Evolutionary conservation across 2,888 invertebrate species (phyloP).

Genomic region (Drosophila prostipennis): DNA sequence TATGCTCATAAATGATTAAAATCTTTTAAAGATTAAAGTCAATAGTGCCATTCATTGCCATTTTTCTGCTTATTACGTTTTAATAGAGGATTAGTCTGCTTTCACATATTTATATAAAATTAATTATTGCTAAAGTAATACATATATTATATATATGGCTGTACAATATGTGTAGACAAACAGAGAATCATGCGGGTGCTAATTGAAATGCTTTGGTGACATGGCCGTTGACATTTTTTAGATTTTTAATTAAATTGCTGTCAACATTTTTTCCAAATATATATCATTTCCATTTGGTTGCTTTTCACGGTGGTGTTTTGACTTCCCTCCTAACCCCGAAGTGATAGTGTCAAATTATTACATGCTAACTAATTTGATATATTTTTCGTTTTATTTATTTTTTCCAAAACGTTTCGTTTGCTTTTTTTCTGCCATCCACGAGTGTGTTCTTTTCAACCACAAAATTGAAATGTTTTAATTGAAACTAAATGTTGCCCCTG

Average conservation of each 20-base stretch:
- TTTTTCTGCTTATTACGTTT: background rate
- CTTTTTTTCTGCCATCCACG: conserved; percentile 24
- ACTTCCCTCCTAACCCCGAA: conserved; percentile 5
- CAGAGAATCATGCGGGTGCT: conserved; percentile 43
- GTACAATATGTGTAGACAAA: conserved; percentile 1
- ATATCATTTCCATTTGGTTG: conserved; percentile 35
- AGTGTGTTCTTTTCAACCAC: conserved; percentile 67
- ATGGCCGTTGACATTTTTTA: conserved; percentile 67
- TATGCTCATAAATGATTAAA: background rate
- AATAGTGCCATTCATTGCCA: background rate
- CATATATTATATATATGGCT: background rate
- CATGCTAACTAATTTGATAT: conserved; percentile 42
- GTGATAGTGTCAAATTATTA: conserved; percentile 57
- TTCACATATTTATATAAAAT: conserved; percentile 25
- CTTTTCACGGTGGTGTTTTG: conserved; percentile 17
- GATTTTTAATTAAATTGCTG: conserved; percentile 64
- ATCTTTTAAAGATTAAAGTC: background rate
- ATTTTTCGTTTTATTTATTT: conserved; percentile 21
- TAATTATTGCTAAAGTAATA: conserved; percentile 25
- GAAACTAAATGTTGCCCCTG: conserved; percentile 77
- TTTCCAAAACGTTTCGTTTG: conserved; percentile 5
- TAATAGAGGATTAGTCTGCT: conserved; percentile 4
- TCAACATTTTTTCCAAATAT: conserved; percentile 33
- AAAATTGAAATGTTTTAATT: conserved; percentile 79
- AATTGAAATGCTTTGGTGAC: conserved; percentile 70